Percentiles rank a stretch among this genome's conserved stretches.
Evolutionary conservation across 2,888 invertebrate genomes (phyloP).

Genomic region (Syrista parreyssii): DNA sequence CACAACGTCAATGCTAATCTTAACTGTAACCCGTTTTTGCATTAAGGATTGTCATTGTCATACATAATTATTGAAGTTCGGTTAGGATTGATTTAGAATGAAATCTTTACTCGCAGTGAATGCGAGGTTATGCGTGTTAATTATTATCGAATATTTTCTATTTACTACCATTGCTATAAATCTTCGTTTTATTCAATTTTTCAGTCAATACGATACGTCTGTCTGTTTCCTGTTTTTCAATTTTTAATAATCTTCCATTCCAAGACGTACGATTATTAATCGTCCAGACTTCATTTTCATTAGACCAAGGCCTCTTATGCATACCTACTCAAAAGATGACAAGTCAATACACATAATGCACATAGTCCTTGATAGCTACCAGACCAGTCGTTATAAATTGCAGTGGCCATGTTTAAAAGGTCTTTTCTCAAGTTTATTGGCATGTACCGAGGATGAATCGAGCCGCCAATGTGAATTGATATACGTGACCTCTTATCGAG

Average conservation of each 20-base stretch:
- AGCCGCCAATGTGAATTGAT: not conserved
- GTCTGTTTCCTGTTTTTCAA: not conserved
- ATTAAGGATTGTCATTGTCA: constrained; percentile 9
- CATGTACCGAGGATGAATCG: not conserved
- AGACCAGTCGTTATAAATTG: not conserved
- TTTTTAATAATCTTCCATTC: not conserved
- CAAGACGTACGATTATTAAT: not conserved
- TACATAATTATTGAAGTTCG: not conserved
- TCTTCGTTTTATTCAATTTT: not conserved
- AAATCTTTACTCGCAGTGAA: not conserved
- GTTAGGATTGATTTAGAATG: not conserved
- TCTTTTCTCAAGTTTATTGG: not conserved
- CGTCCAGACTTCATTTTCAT: not conserved
- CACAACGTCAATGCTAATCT: constrained; percentile 9
- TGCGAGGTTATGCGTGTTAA: not conserved
- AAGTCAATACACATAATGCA: not conserved
- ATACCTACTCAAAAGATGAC: not conserved
- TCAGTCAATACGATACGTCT: not conserved
- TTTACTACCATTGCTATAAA: not conserved
- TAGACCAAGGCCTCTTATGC: not conserved
- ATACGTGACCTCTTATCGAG: not conserved
- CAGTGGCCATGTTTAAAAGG: not conserved
- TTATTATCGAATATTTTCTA: not conserved
- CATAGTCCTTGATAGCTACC: not conserved
- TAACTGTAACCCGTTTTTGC: constrained; percentile 13